A percentile compares a stretch with the other conserved stretches of the same genome.
These are phyloP conservation scores for Mycetomoellerius zeteki DNA, from an alignment of 1,140 invertebrate genomes.

Conservation along the genomic window DNA sequence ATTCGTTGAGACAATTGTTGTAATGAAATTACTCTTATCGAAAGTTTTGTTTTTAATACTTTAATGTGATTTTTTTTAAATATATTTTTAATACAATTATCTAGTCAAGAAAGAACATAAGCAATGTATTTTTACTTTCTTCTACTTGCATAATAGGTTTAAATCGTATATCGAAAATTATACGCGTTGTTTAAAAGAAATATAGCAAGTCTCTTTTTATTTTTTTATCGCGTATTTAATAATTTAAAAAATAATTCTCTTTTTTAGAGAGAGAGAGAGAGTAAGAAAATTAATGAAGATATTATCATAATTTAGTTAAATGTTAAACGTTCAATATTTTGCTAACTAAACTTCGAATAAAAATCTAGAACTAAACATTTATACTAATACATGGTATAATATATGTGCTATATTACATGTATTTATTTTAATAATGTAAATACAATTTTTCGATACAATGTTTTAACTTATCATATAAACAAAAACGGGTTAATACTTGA, in stretches of 20 bases:
- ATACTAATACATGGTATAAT: not conserved
- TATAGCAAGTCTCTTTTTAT: not conserved
- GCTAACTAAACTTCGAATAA: not conserved
- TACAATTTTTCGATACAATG: not conserved
- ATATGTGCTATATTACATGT: not conserved
- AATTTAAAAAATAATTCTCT: not conserved
- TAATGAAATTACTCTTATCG: not conserved
- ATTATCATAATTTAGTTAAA: not conserved
- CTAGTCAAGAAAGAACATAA: not conserved
- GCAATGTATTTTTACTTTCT: not conserved
- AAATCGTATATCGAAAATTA: not conserved
- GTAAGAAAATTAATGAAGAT: not conserved
- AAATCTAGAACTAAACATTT: not conserved
- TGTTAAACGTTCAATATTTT: not conserved
- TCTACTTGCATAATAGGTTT: not conserved
- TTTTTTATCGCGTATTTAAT: not conserved
- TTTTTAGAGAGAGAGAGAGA: too few relatives aligned
- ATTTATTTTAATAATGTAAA: not conserved
- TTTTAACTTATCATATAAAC: slow-evolving; percentile 7
- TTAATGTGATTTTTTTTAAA: not conserved
- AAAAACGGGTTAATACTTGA: not conserved
- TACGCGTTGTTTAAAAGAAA: not conserved
- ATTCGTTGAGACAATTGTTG: not conserved
- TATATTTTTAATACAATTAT: not conserved
- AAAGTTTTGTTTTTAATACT: slow-evolving; percentile 11